phyloP scores from a whole-genome alignment of 1,140 invertebrate species.

The Drusus annulatus region DNA sequence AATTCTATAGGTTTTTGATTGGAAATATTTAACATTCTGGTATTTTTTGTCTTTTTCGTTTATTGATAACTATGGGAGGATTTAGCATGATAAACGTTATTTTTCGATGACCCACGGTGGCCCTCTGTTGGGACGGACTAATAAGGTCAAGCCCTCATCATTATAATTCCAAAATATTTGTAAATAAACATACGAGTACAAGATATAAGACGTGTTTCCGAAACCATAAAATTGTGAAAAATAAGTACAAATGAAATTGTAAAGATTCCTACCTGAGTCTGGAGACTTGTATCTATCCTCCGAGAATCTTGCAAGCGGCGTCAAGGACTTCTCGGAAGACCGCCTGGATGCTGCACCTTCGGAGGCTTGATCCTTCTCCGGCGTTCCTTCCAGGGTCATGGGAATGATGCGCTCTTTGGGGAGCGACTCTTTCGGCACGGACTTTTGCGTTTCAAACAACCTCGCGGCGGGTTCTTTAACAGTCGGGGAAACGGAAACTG shows the following conservation, averaged over 20 bases:
- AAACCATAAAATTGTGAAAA: too few species aligned
- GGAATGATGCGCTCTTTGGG: conserved; percentile 25
- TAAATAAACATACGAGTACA: too few species aligned
- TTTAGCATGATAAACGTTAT: too few species aligned
- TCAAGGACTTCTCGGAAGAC: conserved; percentile 16
- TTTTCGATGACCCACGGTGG: too few species aligned
- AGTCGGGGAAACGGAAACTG: background rate
- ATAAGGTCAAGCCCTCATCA: too few species aligned
- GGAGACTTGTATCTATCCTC: conserved; percentile 30
- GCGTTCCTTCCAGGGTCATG: conserved; percentile 23
- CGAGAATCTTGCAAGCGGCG: conserved; percentile 7
- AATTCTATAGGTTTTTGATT: too few species aligned
- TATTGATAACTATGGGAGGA: too few species aligned
- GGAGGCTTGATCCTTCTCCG: background rate
- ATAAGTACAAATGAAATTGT: background rate
- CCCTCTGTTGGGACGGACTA: too few species aligned
- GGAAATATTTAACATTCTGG: too few species aligned
- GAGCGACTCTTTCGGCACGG: background rate
- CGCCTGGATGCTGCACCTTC: background rate
- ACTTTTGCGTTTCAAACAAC: conserved; percentile 6
- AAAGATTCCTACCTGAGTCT: conserved; percentile 29
- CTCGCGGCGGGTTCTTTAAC: conserved; percentile 1
- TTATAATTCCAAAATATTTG: too few species aligned
- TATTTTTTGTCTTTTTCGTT: too few species aligned
- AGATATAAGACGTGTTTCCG: too few species aligned